A percentile compares a stretch with the other conserved stretches of the same genome.
Conservation (phyloP, 2,113 vertebrate genomes). For the Dicentrarchus labrax region DNA sequence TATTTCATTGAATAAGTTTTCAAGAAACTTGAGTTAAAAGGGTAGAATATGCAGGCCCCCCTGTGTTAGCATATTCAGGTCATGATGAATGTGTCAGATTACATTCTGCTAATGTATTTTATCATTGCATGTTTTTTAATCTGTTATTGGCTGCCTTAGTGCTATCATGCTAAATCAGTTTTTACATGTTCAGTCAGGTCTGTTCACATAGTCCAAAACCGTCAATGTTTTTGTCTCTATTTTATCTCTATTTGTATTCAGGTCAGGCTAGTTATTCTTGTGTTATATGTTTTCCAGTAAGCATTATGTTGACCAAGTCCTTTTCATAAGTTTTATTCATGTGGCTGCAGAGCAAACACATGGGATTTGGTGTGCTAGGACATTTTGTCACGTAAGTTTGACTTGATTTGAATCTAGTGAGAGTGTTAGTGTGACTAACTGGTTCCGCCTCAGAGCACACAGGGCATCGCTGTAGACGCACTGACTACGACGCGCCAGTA, state of each 20-base stretch:
- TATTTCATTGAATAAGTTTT: not conserved
- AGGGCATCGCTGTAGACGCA: slow-evolving; percentile 26
- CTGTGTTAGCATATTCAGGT: slow-evolving; percentile 8
- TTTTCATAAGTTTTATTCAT: not conserved
- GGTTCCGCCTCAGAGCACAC: slow-evolving; percentile 37
- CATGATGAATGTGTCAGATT: slow-evolving; percentile 7
- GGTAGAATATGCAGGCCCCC: not conserved
- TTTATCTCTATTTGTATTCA: not conserved
- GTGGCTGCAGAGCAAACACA: not conserved
- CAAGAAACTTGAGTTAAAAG: not conserved
- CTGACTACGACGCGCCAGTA: slow-evolving; percentile 31
- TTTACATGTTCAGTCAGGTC: not conserved
- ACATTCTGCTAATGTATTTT: slow-evolving; percentile 10
- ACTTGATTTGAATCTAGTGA: slow-evolving; percentile 23
- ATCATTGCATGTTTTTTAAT: slow-evolving; percentile 2
- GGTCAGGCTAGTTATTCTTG: not conserved
- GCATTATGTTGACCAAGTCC: not conserved
- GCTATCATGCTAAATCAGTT: not conserved
- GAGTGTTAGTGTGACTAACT: slow-evolving; percentile 34
- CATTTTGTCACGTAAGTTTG: not conserved
- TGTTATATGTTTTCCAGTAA: not conserved
- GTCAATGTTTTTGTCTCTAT: not conserved
- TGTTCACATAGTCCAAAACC: not conserved
- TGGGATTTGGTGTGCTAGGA: not conserved
- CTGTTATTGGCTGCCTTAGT: not conserved